Base-by-base conservation (phyloP, 2,888 invertebrate species). In the Rutpela maculata region DNA sequence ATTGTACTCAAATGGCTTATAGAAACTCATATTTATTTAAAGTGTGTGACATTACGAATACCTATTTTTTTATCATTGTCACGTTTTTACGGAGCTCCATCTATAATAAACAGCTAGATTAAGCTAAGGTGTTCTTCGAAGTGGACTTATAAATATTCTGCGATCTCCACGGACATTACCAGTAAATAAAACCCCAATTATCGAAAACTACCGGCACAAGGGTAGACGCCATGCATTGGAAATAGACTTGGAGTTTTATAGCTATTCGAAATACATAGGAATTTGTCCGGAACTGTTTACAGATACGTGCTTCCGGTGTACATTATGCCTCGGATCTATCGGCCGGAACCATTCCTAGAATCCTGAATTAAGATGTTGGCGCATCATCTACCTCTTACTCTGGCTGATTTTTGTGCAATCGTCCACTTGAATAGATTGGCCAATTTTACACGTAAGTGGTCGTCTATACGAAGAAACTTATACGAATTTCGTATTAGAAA, bases 211-310 rank as follows among this genome's bases (percentile, higher is more conserved):
- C 75, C 69, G 68, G 22, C 73, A 43, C 22, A 50, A 67, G 17
- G n/a, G 57, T 59, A 17, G 50, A 60, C 67, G 71, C 55, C 60
- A 75, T 78, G 75, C 78, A 78, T 78, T 74, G 72, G 75, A 75
- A 77, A 77, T 74, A 67, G 62, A 78, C 71, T 59, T 72, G 74
- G 35, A 59, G 76, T 38, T 72, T 76, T 71, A 76, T 57, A 35
- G 72, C 66, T 38, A 75, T 75, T 67, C 75, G 78, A 71, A 75
- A 75, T 78, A 71, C 78, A 60, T 75, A 76, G 82, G 78, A 82
- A 81, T 82, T 82, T 82, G 79, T 79, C 81, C 82, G 82, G 82
- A 82, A 82, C 81, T 81, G 81, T 82, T 82, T 82, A 76, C 72
- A 74, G 67, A 74, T 75, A 77, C 78, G 77, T 79, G 78, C 75